phyloP scores from a whole-genome alignment of 2,797 vertebrate species.

The Lutjanus campechanus region DNA sequence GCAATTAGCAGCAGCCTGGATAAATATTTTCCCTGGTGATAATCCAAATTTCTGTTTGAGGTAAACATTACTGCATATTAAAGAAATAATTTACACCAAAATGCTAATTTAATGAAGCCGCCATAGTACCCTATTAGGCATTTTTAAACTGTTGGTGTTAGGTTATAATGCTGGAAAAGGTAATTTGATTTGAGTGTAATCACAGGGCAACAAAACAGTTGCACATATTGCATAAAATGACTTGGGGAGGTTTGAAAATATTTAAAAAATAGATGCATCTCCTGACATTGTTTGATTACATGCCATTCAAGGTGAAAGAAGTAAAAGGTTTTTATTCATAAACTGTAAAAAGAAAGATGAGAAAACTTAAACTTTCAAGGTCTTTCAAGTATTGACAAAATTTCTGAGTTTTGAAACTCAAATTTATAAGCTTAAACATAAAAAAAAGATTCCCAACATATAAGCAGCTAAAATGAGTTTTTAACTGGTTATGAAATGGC shows the following conservation, averaged over 20 bases:
- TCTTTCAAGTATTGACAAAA: no score
- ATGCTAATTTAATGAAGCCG: neutral
- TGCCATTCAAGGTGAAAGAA: neutral
- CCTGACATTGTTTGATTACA: neutral
- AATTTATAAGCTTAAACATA: no score
- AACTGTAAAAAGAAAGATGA: no score
- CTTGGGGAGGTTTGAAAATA: neutral
- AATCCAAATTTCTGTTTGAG: conserved; percentile 13
- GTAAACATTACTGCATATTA: conserved; percentile 9
- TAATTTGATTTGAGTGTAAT: neutral
- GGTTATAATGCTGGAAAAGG: neutral
- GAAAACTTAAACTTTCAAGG: no score
- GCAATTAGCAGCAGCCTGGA: conserved; percentile 39
- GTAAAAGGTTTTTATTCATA: neutral
- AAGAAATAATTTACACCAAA: conserved; percentile 26
- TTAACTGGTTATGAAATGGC: no score
- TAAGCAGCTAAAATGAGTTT: no score
- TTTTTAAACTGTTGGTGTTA: neutral
- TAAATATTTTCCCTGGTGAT: conserved; percentile 22
- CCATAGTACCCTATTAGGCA: neutral
- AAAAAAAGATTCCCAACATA: no score
- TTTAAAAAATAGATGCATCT: neutral
- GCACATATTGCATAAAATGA: no score
- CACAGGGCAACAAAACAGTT: neutral
- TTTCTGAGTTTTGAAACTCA: no score